phyloP scores from a whole-genome alignment of 2,113 vertebrate genomes.

The Microcebus murinus region DNA sequence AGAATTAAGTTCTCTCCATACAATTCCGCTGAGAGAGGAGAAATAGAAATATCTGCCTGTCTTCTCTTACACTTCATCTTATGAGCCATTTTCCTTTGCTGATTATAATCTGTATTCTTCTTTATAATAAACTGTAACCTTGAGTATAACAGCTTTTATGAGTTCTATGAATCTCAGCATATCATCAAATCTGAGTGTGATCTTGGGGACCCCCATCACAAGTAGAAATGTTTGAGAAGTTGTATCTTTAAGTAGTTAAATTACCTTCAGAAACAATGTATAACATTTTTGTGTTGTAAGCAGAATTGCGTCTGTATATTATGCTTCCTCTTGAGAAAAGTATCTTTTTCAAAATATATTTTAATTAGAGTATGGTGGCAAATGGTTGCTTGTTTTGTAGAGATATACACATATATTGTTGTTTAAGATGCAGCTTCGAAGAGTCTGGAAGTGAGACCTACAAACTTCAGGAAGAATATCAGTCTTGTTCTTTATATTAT shows the following conservation, averaged over 20 bases:
- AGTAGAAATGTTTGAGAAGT: neutral
- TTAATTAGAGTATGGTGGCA: conserved; percentile 67
- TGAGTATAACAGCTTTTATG: neutral
- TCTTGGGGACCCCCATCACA: neutral
- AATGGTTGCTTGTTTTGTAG: conserved; percentile 52
- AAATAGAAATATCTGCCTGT: neutral
- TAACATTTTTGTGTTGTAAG: conserved; percentile 44
- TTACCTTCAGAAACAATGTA: conserved; percentile 4
- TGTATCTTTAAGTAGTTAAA: neutral
- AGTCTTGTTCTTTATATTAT: neutral
- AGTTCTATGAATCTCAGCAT: neutral
- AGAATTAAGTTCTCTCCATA: neutral
- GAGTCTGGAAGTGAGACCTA: neutral
- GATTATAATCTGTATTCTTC: neutral
- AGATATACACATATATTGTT: neutral
- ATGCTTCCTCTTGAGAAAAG: conserved; percentile 48
- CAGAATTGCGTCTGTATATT: conserved; percentile 35
- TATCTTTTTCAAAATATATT: conserved; percentile 59
- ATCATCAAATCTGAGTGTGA: neutral
- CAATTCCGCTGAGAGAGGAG: neutral
- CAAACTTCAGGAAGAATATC: neutral
- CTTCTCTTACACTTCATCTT: neutral
- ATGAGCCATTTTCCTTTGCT: neutral
- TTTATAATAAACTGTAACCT: neutral
- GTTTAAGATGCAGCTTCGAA: neutral